Evolutionary conservation across 37 sponge, comb jelly and placozoan species (phyloP), one percentile per base, ranked within the genome.

Genomic region (Mnemiopsis leidyi): DNA sequence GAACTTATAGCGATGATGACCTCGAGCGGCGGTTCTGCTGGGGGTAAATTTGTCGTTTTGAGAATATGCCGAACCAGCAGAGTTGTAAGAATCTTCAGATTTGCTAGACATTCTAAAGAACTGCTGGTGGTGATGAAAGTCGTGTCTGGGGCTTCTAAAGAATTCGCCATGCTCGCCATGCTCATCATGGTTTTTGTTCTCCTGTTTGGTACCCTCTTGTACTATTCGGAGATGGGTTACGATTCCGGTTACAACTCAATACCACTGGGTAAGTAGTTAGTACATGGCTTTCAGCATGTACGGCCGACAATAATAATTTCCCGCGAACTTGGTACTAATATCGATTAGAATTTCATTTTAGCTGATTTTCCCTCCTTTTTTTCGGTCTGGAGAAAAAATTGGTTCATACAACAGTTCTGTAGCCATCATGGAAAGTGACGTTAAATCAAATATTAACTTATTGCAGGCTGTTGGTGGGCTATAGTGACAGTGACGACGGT

Each of bases 161-260:
- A 85, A 33, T 85, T 85, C 25, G 90, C 90, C 33, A 85, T 85
- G 90, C 90, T 85, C 25, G 90, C 61, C 7, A 85, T 85, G 90
- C 90, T 85, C 29, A 85, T 85, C 26, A 85, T 85, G 90, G 90
- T 85, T 3, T 85, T 85, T 61, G 90, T 85, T 28, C 90, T 85
- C 0, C 90, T 85, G 38, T 85, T 85, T 21, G 90, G 90, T 7
- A 85, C 90, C 24, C 25, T 85, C 2, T 61, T 85, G 61, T 85
- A 85, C 26, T 85, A 85, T 61, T 85, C 61, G n/a, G 90, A 85
- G 24, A 85, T 85, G 90, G 90, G 90, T 25, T 40, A 85, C 61
- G 90, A 40, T 3, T 85, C 90, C 1, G 23, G 36, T 28, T 85
- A 36, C 29, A 37, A 85, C 40, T 85, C 90, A 38, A 85, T 85